phyloP scores from a whole-genome alignment of 2,888 invertebrate genomes.

The Magallana nippona region DNA sequence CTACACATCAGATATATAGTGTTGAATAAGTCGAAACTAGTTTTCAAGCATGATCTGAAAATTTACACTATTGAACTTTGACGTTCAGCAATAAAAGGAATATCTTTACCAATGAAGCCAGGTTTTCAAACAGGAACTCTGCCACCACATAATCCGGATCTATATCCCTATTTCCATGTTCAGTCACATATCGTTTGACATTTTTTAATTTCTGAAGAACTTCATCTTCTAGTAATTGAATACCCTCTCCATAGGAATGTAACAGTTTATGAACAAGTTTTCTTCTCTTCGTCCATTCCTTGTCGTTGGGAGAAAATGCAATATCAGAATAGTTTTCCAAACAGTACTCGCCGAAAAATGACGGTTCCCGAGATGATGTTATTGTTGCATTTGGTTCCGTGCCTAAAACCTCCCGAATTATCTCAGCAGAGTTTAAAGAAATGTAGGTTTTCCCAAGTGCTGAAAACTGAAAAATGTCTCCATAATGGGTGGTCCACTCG shows the following conservation, averaged over 20 bases:
- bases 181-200: not conserved
- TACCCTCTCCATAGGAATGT: slow-evolving; percentile 21
- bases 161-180: not conserved
- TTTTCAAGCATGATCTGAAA: too few relatives aligned
- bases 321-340: not conserved
- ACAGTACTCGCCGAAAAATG: slow-evolving; percentile 13
- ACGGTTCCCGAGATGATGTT: not conserved
- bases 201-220: not conserved
- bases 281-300: not conserved
- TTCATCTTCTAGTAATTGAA: not conserved
- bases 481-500: not conserved
- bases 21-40: too few relatives aligned
- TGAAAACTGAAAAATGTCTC: slow-evolving; percentile 20
- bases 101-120: slow-evolving; percentile 1
- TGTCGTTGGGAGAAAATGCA: not conserved
- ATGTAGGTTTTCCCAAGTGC: not conserved
- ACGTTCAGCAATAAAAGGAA: too few relatives aligned
- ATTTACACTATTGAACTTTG: too few relatives aligned
- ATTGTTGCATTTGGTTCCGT: slow-evolving; percentile 21
- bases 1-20: too few relatives aligned
- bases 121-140: not conserved
- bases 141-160: slow-evolving; percentile 1
- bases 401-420: not conserved
- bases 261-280: not conserved
- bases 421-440: not conserved